These are phyloP conservation scores for Phalacrocorax pelagicus DNA, from an alignment of 2,113 vertebrate genomes.

Conservation along the genomic window DNA sequence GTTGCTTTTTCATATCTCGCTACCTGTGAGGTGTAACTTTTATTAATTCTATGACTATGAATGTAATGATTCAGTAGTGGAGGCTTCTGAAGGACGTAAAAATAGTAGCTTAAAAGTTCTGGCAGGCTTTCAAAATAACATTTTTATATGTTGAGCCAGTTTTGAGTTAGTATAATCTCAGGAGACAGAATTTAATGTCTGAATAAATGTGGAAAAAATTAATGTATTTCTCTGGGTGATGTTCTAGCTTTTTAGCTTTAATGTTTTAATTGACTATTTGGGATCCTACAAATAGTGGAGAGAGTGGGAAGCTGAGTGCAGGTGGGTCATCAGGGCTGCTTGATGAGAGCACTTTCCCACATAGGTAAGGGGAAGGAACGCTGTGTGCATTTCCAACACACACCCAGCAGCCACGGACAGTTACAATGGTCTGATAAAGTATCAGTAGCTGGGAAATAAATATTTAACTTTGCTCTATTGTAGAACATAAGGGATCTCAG, in stretches of 20 bases:
- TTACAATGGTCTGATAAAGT: neutral
- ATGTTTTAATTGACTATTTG: neutral
- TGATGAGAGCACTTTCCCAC: neutral
- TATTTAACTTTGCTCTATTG: slow-evolving; percentile 33
- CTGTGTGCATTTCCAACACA: neutral
- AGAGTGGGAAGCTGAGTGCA: neutral
- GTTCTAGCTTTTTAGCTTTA: neutral
- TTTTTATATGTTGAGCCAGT: neutral
- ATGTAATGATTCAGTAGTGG: neutral
- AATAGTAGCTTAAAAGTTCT: neutral
- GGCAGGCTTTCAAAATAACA: neutral
- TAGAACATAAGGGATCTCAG: neutral
- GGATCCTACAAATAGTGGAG: neutral
- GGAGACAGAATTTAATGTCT: neutral
- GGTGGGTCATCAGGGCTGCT: neutral
- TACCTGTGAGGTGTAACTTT: neutral
- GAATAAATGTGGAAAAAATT: neutral
- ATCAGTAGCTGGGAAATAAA: slow-evolving; percentile 5
- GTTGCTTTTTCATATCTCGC: neutral
- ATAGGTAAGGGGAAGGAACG: neutral
- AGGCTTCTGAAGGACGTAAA: neutral
- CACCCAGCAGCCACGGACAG: neutral
- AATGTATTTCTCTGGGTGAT: neutral
- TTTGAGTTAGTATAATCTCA: neutral
- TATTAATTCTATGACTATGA: neutral